Conservation (phyloP, 2,888 invertebrate genomes). For the Eupsilia transversa region DNA sequence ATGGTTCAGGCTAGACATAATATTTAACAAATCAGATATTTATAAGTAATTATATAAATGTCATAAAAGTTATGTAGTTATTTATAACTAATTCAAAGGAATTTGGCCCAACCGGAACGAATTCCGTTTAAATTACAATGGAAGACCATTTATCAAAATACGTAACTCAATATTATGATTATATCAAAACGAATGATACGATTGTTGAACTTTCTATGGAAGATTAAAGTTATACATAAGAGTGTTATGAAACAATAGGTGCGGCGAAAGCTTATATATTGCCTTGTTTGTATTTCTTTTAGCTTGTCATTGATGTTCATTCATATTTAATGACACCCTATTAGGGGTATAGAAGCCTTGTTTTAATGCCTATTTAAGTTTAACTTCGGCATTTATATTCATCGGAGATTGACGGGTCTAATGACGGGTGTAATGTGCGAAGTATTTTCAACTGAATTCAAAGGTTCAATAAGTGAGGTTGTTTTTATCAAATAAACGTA, state of each 20-base stretch:
- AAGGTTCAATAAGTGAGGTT: not conserved
- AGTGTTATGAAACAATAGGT: conserved; percentile 82
- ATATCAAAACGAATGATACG: conserved; percentile 70
- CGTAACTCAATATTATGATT: conserved; percentile 54
- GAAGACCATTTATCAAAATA: conserved; percentile 39
- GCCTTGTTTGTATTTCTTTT: conserved; percentile 69
- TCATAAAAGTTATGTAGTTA: not conserved
- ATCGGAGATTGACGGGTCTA: conserved; percentile 30
- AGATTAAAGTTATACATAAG: conserved; percentile 80
- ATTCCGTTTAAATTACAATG: conserved; percentile 35
- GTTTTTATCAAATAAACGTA: conserved; percentile 3
- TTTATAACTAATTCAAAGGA: not conserved
- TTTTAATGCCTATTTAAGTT: conserved; percentile 49
- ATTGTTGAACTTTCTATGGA: conserved; percentile 83
- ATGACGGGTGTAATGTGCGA: conserved; percentile 35
- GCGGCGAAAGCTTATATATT: conserved; percentile 78
- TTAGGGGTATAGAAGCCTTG: conserved; percentile 47
- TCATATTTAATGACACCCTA: conserved; percentile 53
- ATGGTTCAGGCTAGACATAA: not conserved
- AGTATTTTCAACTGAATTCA: not conserved
- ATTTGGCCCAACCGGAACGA: conserved; percentile 39
- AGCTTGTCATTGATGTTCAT: conserved; percentile 46
- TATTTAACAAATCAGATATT: not conserved
- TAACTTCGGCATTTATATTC: conserved; percentile 39
- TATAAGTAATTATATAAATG: not conserved